Percentiles rank a stretch among this genome's conserved stretches.
Evolutionary conservation across 2,888 invertebrate genomes (phyloP).

Genomic region (Boloria selene): DNA sequence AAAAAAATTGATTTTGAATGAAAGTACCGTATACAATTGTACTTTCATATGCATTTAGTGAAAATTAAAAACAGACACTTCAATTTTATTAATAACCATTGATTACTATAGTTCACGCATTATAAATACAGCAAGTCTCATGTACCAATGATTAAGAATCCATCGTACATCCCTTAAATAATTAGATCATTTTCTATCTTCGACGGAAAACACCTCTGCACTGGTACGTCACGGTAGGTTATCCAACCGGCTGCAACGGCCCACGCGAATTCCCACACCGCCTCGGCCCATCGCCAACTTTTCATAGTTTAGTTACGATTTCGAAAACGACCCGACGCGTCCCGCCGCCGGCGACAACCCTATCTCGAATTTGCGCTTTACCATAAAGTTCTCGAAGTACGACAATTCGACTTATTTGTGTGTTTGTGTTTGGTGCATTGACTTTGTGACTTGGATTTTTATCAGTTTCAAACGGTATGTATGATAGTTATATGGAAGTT

Average conservation of each 20-base stretch:
- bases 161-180: conserved; percentile 13
- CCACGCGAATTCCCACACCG: conserved; percentile 76
- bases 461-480: conserved; percentile 53
- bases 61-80: too few relatives aligned
- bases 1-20: too few relatives aligned
- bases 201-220: conserved; percentile 82
- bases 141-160: conserved; percentile 1
- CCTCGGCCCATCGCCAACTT: conserved; percentile 77
- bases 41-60: too few relatives aligned
- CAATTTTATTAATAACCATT: too few relatives aligned
- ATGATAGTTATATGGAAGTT: conserved; percentile 28
- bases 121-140: neutral
- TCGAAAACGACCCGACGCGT: conserved; percentile 83
- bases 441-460: conserved; percentile 66
- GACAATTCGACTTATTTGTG: conserved; percentile 50
- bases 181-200: conserved; percentile 57
- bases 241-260: conserved; percentile 73
- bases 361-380: conserved; percentile 70
- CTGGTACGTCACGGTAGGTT: conserved; percentile 68
- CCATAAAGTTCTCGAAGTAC: conserved; percentile 69
- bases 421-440: conserved; percentile 63
- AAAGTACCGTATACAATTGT: too few relatives aligned
- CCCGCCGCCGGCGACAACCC: conserved; percentile 78
- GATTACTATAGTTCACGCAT: too few relatives aligned
- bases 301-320: conserved; percentile 83